Evolutionary conservation across 2,888 invertebrate species (phyloP).

Genomic region (Leptopilina drosophilae): DNA sequence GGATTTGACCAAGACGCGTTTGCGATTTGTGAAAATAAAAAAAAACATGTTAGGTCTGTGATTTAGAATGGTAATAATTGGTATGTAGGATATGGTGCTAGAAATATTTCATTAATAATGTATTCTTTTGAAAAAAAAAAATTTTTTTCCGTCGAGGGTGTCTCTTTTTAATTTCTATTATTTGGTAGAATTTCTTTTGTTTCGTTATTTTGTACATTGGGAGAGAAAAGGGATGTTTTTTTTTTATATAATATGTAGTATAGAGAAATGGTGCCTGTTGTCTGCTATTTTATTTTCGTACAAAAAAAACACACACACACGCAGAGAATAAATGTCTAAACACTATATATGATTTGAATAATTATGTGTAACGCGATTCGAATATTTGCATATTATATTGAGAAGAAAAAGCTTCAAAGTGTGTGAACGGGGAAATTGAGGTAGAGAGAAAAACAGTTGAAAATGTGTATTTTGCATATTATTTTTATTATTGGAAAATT

Average conservation of each 20-base stretch:
- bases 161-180: constrained; percentile 50
- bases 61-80: constrained; percentile 52
- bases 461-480: no score
- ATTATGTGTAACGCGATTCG: neutral
- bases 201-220: neutral
- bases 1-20: constrained; percentile 58
- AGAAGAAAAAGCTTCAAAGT: neutral
- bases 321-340: constrained; percentile 38
- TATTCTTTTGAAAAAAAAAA: neutral
- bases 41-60: constrained; percentile 64
- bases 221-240: constrained; percentile 38
- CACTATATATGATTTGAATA: neutral
- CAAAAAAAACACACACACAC: constrained; percentile 40
- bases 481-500: no score
- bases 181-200: constrained; percentile 49
- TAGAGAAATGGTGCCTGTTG: constrained; percentile 57
- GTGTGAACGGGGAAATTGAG: neutral
- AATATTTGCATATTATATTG: constrained; percentile 11
- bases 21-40: constrained; percentile 11
- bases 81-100: constrained; percentile 62
- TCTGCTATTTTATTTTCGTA: constrained; percentile 67
- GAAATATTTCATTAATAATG: constrained; percentile 43
- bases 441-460: no score
- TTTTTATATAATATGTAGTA: constrained; percentile 19
- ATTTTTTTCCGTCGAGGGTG: constrained; percentile 7